phyloP scores from a whole-genome alignment of 1,140 invertebrate species.

The Philopotamus ludificatus region DNA sequence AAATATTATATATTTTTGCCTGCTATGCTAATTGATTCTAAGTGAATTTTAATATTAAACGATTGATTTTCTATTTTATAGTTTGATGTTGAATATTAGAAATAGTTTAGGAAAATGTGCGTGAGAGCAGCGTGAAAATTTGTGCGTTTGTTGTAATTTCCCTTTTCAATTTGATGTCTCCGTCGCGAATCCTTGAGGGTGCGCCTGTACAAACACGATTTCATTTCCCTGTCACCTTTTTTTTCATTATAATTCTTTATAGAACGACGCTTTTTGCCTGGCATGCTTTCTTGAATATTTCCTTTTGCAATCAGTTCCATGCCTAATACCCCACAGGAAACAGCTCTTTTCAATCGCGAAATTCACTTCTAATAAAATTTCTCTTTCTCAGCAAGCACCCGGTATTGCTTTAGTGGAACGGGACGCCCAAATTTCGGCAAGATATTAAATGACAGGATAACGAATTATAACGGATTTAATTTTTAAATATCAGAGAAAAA shows the following conservation, averaged over 20 bases:
- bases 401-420: too few relatives aligned
- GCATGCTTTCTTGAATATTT: conserved; percentile 40
- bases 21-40: too few relatives aligned
- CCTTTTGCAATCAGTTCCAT: conserved; percentile 38
- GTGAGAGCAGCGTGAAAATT: conserved; percentile 33
- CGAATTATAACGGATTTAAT: too few relatives aligned
- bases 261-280: conserved; percentile 36
- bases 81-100: too few relatives aligned
- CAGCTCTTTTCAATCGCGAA: conserved; percentile 33
- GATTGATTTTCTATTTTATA: too few relatives aligned
- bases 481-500: too few relatives aligned
- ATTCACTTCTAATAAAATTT: conserved; percentile 6
- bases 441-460: too few relatives aligned
- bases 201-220: conserved; percentile 41
- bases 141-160: conserved; percentile 39
- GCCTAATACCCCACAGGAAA: conserved; percentile 31
- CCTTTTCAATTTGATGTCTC: conserved; percentile 39
- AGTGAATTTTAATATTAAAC: too few relatives aligned
- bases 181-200: conserved; percentile 33
- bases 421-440: too few relatives aligned
- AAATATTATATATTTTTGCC: too few relatives aligned
- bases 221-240: conserved; percentile 40
- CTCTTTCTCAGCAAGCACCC: too few relatives aligned
- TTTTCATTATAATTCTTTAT: conserved; percentile 41
- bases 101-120: too few relatives aligned